Percentiles rank a stretch among this genome's conserved stretches.
Conservation (phyloP, 1,140 invertebrate species). For the Bilobella aurantiaca region DNA sequence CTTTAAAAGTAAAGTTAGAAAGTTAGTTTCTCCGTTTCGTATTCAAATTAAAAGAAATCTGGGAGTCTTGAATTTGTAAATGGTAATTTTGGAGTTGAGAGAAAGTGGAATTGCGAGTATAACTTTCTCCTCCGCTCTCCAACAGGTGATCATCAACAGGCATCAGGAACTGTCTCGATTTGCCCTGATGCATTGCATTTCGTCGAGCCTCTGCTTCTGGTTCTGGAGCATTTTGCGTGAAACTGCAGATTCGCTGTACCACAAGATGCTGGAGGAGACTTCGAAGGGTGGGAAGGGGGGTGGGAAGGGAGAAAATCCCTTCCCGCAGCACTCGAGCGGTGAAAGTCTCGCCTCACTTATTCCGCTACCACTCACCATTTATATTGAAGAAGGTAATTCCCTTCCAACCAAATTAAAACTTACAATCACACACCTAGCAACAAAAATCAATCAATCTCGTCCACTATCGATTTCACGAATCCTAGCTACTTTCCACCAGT, state of each 20-base stretch:
- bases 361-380: constrained; percentile 35
- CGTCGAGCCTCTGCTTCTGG: constrained; percentile 61
- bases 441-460: no score
- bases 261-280: constrained; percentile 32
- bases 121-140: not conserved
- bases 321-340: constrained; percentile 15
- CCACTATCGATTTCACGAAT: no score
- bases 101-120: no score
- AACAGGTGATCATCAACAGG: constrained; percentile 52
- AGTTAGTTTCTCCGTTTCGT: not conserved
- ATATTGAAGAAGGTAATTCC: constrained; percentile 27
- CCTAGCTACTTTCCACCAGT: no score
- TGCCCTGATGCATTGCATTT: constrained; percentile 62
- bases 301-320: not conserved
- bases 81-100: not conserved
- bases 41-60: not conserved
- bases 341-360: constrained; percentile 22
- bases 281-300: constrained; percentile 6
- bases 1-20: no score
- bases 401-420: no score
- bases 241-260: constrained; percentile 48
- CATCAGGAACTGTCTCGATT: constrained; percentile 51
- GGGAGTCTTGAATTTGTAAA: not conserved
- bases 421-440: no score
- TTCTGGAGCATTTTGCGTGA: constrained; percentile 59